Percentiles rank a stretch among this genome's conserved stretches.
Evolutionary conservation across 35 echinoderm and acorn worm genomes (phyloP).

Genomic region (Ptychodera flava): DNA sequence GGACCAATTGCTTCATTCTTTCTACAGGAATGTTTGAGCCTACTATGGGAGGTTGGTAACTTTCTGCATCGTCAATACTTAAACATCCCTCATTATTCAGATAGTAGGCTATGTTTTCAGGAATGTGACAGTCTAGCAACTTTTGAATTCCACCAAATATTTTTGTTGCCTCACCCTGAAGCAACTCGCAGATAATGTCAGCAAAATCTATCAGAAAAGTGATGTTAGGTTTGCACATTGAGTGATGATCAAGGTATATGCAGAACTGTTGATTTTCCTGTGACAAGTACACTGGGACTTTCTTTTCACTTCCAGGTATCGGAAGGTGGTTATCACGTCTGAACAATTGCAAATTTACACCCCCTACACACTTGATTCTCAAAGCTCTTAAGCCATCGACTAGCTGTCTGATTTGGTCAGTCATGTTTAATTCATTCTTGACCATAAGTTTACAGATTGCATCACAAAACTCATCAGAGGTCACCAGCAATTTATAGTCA

Average conservation of each 20-base stretch:
- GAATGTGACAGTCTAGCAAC: not conserved
- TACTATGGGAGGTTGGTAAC: not conserved
- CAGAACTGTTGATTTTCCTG: not conserved
- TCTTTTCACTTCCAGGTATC: no score
- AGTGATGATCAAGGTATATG: not conserved
- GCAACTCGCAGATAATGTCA: not conserved
- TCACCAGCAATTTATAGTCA: not conserved
- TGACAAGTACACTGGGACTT: not conserved
- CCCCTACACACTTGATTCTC: not conserved
- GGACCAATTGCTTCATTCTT: slow-evolving; percentile 3
- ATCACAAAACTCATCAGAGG: not conserved
- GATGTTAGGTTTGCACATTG: not conserved
- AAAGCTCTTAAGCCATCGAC: not conserved
- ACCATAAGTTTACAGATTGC: not conserved
- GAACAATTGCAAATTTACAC: not conserved
- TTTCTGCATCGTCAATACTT: no score
- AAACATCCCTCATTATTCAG: not conserved
- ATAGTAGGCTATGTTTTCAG: not conserved
- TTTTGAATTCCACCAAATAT: not conserved
- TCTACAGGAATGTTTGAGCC: slow-evolving; percentile 23
- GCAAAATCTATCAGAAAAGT: not conserved
- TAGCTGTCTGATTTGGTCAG: not conserved
- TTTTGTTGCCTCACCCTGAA: not conserved
- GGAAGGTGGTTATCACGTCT: no score
- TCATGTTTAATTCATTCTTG: not conserved